Percentiles rank a stretch among this genome's conserved stretches.
Evolutionary conservation across 2,113 vertebrate genomes (phyloP).

Genomic region (Phrynocephalus versicolor): DNA sequence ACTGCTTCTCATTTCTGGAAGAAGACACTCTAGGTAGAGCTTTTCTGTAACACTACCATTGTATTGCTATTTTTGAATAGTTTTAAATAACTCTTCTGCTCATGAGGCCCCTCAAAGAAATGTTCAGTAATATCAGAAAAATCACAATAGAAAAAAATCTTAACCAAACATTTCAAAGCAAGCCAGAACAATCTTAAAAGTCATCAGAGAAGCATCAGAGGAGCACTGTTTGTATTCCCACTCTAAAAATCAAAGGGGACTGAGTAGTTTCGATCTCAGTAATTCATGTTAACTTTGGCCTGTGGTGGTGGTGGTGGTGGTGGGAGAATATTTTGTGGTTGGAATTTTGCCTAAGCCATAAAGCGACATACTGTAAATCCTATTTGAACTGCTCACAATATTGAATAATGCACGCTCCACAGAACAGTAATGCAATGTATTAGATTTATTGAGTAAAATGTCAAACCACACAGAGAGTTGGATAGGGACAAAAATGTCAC

Average conservation of each 20-base stretch:
- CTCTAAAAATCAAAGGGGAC: not conserved
- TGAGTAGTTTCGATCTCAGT: not conserved
- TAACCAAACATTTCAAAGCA: not conserved
- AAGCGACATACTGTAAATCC: not conserved
- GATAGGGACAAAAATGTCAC: not conserved
- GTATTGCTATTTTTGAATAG: not conserved
- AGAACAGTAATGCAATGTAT: too few species aligned
- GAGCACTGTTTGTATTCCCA: not conserved
- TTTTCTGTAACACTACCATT: too few species aligned
- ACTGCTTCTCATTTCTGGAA: too few species aligned
- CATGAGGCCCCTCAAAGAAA: not conserved
- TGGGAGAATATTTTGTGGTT: not conserved
- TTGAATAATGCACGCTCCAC: not conserved
- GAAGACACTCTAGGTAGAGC: too few species aligned
- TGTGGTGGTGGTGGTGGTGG: not conserved
- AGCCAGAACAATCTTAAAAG: not conserved
- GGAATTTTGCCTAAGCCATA: not conserved
- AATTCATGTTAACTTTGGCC: not conserved
- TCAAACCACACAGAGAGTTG: not conserved
- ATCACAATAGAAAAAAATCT: not conserved
- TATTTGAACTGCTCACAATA: not conserved
- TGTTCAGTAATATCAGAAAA: not conserved
- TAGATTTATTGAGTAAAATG: conserved; percentile 4
- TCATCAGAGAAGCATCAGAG: not conserved
- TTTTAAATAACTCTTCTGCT: not conserved